A percentile compares a stretch with the other conserved stretches of the same genome.
These are phyloP conservation scores for Apogon hyalosoma DNA, from an alignment of 2,797 vertebrate genomes.

Conservation along the genomic window DNA sequence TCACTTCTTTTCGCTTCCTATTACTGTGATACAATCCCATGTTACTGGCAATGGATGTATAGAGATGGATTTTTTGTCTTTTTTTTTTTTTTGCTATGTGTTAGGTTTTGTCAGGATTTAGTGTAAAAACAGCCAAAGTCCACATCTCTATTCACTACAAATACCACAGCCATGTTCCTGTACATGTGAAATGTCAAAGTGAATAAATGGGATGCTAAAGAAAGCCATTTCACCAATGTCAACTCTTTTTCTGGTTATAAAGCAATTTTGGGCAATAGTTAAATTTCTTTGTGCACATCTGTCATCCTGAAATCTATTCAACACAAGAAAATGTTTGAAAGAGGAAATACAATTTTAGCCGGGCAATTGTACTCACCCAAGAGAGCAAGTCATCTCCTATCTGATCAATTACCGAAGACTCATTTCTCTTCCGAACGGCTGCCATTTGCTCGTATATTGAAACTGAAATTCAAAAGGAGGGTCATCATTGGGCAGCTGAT, in stretches of 20 bases:
- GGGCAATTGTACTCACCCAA: conserved; percentile 87
- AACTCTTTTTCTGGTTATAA: conserved; percentile 22
- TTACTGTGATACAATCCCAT: conserved; percentile 10
- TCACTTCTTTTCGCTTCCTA: conserved; percentile 2
- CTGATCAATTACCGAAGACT: conserved; percentile 92
- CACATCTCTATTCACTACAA: background rate
- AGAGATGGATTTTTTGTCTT: too few relatives aligned
- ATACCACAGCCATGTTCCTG: background rate
- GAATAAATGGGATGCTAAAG: conserved; percentile 2
- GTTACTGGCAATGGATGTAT: background rate
- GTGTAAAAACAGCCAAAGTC: background rate
- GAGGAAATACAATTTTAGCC: conserved; percentile 58
- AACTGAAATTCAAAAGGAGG: conserved; percentile 78
- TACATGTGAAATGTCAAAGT: conserved; percentile 22
- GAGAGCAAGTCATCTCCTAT: conserved; percentile 94
- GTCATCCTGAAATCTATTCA: conserved; percentile 63
- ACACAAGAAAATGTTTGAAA: conserved; percentile 54
- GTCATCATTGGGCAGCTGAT: background rate
- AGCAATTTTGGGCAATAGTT: conserved; percentile 54
- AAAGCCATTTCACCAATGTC: conserved; percentile 26
- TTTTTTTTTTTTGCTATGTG: background rate
- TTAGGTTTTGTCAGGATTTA: background rate
- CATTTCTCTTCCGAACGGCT: conserved; percentile 90
- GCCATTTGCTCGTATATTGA: conserved; percentile 93
- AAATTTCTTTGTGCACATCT: conserved; percentile 55